Conservation (phyloP, 1,140 invertebrate genomes). For the Pachypeltis micranthus region DNA sequence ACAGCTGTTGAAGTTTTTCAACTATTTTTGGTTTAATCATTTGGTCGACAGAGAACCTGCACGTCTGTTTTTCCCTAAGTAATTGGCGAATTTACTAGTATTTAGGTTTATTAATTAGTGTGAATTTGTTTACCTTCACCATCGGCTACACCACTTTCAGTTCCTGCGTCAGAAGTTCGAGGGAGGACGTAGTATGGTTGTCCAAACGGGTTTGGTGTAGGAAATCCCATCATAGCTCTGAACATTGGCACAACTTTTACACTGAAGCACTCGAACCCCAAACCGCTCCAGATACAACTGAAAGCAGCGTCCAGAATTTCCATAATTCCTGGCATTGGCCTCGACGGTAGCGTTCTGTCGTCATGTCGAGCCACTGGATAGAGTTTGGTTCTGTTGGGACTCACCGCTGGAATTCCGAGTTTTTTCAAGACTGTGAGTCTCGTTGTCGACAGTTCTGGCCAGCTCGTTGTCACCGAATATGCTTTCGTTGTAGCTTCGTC, state of each 20-base stretch:
- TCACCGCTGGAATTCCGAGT: not conserved
- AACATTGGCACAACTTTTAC: constrained; percentile 15
- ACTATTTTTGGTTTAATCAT: not conserved
- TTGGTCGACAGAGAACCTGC: not conserved
- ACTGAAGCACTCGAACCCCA: constrained; percentile 9
- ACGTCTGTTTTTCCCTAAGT: not conserved
- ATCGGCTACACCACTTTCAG: not conserved
- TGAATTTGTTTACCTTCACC: too few relatives aligned
- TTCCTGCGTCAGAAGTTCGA: not conserved
- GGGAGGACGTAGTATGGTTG: constrained; percentile 3
- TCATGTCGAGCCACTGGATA: not conserved
- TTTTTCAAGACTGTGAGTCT: not conserved
- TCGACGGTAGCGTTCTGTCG: not conserved
- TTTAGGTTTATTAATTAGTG: too few relatives aligned
- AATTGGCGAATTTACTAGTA: too few relatives aligned
- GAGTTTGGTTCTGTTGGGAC: not conserved
- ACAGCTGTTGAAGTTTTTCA: too few relatives aligned
- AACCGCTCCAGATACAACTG: constrained; percentile 9
- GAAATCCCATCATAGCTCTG: constrained; percentile 13
- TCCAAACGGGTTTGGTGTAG: not conserved
- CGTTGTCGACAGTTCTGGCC: not conserved
- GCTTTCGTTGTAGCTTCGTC: not conserved
- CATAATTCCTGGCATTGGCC: not conserved
- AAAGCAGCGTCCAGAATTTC: not conserved
- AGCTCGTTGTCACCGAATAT: not conserved